phyloP scores from a whole-genome alignment of 2,888 invertebrate genomes.

The Ochropacha duplaris region DNA sequence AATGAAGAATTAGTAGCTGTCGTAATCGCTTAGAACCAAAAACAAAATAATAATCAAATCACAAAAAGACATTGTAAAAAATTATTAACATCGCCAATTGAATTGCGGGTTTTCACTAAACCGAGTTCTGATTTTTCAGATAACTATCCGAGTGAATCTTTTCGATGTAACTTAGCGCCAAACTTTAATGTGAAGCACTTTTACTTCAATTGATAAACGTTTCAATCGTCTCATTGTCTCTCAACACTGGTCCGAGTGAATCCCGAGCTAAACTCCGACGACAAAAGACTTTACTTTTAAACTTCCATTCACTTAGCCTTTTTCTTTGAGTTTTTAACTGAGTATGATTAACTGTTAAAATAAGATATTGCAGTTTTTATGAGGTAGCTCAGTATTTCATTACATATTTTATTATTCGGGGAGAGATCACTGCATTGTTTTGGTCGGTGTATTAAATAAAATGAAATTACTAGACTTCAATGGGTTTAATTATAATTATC shows the following conservation, averaged over 20 bases:
- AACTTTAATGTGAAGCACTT: slow-evolving; percentile 2
- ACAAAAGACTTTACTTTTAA: not conserved
- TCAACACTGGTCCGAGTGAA: not conserved
- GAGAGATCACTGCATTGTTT: too few species aligned
- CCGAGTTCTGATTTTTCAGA: not conserved
- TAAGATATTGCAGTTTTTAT: too few species aligned
- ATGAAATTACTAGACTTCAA: too few species aligned
- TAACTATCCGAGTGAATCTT: too few species aligned
- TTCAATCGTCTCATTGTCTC: slow-evolving; percentile 3
- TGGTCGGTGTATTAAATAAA: too few species aligned
- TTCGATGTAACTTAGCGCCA: not conserved
- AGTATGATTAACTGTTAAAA: too few species aligned
- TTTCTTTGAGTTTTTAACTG: not conserved
- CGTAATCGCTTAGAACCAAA: not conserved
- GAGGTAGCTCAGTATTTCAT: too few species aligned
- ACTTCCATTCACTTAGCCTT: not conserved
- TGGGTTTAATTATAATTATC: too few species aligned
- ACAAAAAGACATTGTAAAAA: too few species aligned
- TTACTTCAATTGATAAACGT: slow-evolving; percentile 6
- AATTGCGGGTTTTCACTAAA: not conserved
- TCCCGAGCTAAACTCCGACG: not conserved
- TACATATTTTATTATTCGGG: too few species aligned
- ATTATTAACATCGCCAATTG: too few species aligned
- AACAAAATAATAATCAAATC: too few species aligned
- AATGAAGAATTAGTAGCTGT: not conserved